Percentiles rank a stretch among this genome's conserved stretches.
Conservation (phyloP, 2,888 invertebrate species). For the Cryptus viduatorius region DNA sequence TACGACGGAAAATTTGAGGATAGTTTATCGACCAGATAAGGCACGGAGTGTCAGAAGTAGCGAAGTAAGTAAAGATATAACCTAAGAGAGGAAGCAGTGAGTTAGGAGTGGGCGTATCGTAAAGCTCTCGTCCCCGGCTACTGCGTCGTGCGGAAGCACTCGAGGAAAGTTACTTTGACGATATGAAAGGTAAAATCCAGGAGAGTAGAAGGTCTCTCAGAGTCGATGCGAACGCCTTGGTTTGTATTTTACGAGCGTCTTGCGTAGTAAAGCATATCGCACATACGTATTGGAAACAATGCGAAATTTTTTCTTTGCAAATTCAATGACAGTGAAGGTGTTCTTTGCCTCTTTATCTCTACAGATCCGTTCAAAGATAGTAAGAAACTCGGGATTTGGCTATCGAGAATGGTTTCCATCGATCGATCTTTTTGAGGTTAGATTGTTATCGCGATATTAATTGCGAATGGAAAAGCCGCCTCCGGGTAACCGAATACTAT, state of each 20-base stretch:
- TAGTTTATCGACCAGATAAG: conserved; percentile 7
- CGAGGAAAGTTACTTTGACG: not conserved
- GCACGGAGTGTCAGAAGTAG: conserved; percentile 3
- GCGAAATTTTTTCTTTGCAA: not conserved
- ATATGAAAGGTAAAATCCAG: conserved; percentile 2
- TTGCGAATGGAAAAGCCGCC: too few relatives aligned
- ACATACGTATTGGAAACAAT: too few relatives aligned
- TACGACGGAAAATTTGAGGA: not conserved
- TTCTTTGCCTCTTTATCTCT: too few relatives aligned
- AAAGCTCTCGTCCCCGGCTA: conserved; percentile 9
- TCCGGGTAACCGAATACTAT: too few relatives aligned
- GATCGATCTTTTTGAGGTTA: too few relatives aligned
- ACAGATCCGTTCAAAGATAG: too few relatives aligned
- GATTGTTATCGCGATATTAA: too few relatives aligned
- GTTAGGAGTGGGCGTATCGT: not conserved
- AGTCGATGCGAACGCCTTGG: not conserved
- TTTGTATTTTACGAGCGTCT: not conserved
- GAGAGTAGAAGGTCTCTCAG: not conserved
- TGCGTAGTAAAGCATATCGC: too few relatives aligned
- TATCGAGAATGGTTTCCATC: too few relatives aligned
- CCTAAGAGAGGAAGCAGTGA: not conserved
- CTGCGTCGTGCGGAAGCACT: conserved; percentile 1
- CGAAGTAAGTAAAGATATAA: conserved; percentile 2
- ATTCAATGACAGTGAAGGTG: too few relatives aligned
- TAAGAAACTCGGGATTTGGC: too few relatives aligned